Evolutionary conservation across 2,888 invertebrate species (phyloP).

Genomic region (Drosophila prolongata): DNA sequence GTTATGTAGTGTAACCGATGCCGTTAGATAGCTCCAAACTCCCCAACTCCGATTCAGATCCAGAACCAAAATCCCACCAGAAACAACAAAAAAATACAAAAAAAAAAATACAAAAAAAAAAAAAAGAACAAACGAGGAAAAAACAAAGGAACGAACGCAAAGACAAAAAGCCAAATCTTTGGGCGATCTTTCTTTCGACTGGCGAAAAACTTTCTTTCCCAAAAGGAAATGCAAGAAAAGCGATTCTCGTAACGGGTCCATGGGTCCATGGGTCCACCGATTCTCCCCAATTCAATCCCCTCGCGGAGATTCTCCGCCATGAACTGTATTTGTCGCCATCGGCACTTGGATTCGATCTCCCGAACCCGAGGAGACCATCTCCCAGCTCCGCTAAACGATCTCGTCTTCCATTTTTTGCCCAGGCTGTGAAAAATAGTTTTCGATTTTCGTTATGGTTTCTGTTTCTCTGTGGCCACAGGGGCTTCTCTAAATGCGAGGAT

Average conservation of each 20-base stretch:
- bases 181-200: conserved; percentile 35
- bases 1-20: conserved; percentile 81
- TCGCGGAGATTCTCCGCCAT: not conserved
- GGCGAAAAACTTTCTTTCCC: conserved; percentile 69
- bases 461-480: conserved; percentile 6
- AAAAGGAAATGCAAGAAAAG: conserved; percentile 53
- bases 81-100: conserved; percentile 11
- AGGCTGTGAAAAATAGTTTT: conserved; percentile 72
- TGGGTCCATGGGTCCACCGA: conserved; percentile 10
- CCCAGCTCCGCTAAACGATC: conserved; percentile 7
- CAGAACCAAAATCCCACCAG: conserved; percentile 35
- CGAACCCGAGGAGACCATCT: conserved; percentile 8
- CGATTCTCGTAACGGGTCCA: conserved; percentile 56
- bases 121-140: not conserved
- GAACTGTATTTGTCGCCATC: conserved; percentile 34
- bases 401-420: conserved; percentile 2
- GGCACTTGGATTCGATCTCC: conserved; percentile 14
- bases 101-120: not conserved
- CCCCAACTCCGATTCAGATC: conserved; percentile 43
- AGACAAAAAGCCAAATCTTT: conserved; percentile 54
- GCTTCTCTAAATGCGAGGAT: not conserved
- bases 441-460: conserved; percentile 69
- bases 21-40: conserved; percentile 75
- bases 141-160: conserved; percentile 23
- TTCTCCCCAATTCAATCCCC: not conserved